A percentile compares a stretch with the other conserved stretches of the same genome.
phyloP scores from a whole-genome alignment of 2,797 vertebrate species.

The Dipus sagitta region DNA sequence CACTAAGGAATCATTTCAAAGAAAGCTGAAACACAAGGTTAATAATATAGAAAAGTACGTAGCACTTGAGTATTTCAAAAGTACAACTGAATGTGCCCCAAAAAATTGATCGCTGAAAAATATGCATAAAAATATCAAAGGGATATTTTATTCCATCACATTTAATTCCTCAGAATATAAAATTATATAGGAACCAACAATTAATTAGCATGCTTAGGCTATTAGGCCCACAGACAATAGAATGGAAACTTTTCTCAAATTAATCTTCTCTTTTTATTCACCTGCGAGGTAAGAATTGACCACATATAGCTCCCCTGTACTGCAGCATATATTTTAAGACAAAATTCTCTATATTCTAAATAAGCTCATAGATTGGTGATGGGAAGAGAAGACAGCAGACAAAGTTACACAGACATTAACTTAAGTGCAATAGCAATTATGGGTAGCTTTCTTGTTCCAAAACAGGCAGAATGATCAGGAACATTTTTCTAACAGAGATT shows the following conservation, averaged over 20 bases:
- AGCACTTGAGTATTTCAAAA: constrained; percentile 79
- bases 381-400: rapidly evolving
- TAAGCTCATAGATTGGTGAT: not conserved
- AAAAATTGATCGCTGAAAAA: constrained; percentile 58
- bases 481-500: rapidly evolving
- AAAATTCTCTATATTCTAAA: not conserved
- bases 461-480: not conserved
- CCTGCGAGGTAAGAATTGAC: not conserved
- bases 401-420: not conserved
- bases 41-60: constrained; percentile 83
- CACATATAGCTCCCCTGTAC: not conserved
- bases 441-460: not conserved
- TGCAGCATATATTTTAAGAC: not conserved
- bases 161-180: constrained; percentile 49
- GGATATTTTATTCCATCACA: constrained; percentile 14
- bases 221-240: constrained; percentile 47
- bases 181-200: constrained; percentile 24
- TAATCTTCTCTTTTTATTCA: constrained; percentile 22
- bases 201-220: constrained; percentile 32
- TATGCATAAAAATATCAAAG: constrained; percentile 50
- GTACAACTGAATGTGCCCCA: constrained; percentile 77
- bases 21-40: constrained; percentile 79
- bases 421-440: not conserved
- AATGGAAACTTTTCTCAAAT: not conserved
- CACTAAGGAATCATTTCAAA: constrained; percentile 84